A percentile compares a stretch with the other conserved stretches of the same genome.
Conservation (phyloP, 2,797 vertebrate genomes). For the Spinus pinus region DNA sequence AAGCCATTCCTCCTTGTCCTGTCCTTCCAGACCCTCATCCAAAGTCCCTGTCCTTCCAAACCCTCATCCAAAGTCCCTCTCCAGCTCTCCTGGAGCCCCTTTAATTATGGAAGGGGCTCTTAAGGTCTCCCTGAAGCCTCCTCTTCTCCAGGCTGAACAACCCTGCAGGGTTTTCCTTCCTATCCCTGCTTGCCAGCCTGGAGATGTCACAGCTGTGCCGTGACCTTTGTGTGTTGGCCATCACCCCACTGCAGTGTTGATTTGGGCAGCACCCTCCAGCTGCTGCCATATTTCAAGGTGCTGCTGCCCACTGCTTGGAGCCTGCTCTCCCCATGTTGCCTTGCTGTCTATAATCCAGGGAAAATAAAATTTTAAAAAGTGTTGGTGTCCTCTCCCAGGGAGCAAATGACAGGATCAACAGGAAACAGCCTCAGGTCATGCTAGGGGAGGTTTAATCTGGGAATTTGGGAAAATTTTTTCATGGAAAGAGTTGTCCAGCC, state of each 20-base stretch:
- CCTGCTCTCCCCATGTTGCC: background rate
- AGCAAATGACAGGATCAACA: background rate
- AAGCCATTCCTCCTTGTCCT: background rate
- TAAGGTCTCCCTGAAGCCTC: background rate
- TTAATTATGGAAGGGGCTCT: background rate
- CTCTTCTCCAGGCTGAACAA: background rate
- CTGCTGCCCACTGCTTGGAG: background rate
- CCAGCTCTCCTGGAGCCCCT: background rate
- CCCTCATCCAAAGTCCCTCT: too few relatives aligned
- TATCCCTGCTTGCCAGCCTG: background rate
- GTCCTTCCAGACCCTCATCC: background rate
- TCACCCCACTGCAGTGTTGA: background rate
- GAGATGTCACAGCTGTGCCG: background rate
- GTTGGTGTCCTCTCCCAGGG: background rate
- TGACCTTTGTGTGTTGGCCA: background rate
- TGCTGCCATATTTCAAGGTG: background rate
- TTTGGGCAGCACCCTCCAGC: background rate
- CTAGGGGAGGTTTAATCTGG: background rate
- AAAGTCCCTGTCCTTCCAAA: background rate
- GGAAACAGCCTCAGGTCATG: background rate
- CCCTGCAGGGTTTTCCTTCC: background rate
- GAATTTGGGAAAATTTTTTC: background rate
- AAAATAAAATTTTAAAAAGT: background rate
- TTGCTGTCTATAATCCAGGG: background rate
- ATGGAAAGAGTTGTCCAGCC: background rate